Evolutionary conservation across 2,797 vertebrate species (phyloP).

Genomic region (Sebastes matsubarae): DNA sequence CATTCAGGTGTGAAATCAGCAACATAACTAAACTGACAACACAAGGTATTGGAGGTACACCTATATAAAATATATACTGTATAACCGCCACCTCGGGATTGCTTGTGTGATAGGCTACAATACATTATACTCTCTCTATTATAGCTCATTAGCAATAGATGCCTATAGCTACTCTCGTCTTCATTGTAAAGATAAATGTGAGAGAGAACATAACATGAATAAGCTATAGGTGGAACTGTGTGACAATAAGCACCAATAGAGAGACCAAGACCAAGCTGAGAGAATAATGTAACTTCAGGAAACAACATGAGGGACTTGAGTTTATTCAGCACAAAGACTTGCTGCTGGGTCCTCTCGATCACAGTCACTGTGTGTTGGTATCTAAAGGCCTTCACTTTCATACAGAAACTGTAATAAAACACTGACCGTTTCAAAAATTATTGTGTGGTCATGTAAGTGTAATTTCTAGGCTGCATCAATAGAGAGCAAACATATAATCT

Average conservation of each 20-base stretch:
- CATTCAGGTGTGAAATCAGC: not conserved
- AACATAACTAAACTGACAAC: slow-evolving; percentile 1
- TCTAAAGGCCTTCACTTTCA: not conserved
- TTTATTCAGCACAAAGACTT: not conserved
- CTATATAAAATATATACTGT: not conserved
- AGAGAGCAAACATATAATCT: slow-evolving; percentile 46
- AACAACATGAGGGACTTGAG: not conserved
- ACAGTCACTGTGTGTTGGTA: not conserved
- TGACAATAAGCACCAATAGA: not conserved
- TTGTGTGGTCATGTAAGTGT: slow-evolving; percentile 37
- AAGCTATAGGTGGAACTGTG: not conserved
- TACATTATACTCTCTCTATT: not conserved
- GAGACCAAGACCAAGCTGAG: not conserved
- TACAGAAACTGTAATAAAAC: slow-evolving; percentile 1
- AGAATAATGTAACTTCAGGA: not conserved
- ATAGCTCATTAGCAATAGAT: not conserved
- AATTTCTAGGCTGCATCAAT: slow-evolving; percentile 11
- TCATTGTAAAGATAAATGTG: not conserved
- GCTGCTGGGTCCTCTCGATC: not conserved
- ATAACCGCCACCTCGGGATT: not conserved
- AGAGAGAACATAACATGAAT: not conserved
- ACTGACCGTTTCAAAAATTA: slow-evolving; percentile 3
- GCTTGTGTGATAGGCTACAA: not conserved
- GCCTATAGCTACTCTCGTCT: not conserved
- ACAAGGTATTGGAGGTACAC: not conserved